Conservation (phyloP, 2,888 invertebrate genomes). For the Catocala fraxini region DNA sequence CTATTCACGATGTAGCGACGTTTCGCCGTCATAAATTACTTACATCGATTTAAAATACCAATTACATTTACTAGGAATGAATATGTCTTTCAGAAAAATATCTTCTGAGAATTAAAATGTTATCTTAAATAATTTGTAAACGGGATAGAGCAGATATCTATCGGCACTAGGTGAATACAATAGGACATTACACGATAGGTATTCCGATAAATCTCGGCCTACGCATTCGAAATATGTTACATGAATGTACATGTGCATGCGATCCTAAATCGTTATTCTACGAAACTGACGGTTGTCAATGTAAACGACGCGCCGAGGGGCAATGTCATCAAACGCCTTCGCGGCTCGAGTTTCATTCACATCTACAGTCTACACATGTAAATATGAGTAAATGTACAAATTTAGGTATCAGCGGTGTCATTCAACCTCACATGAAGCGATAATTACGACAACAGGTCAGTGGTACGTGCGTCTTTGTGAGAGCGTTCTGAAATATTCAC, state of each 20-base stretch:
- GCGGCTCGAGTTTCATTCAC: conserved; percentile 59
- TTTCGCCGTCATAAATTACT: too few species aligned
- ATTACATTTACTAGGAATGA: neutral
- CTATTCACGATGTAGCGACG: neutral
- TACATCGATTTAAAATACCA: too few species aligned
- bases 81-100: conserved; percentile 44
- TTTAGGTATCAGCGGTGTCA: conserved; percentile 30
- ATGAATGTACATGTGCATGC: conserved; percentile 58
- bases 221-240: conserved; percentile 62
- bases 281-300: conserved; percentile 63
- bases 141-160: conserved; percentile 66
- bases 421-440: conserved; percentile 35
- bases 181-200: conserved; percentile 65
- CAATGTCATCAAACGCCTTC: conserved; percentile 62
- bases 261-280: conserved; percentile 68
- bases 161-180: conserved; percentile 66
- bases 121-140: conserved; percentile 61
- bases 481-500: neutral
- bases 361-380: conserved; percentile 29
- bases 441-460: conserved; percentile 22
- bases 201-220: conserved; percentile 66
- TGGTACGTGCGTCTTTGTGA: conserved; percentile 13
- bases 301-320: conserved; percentile 60
- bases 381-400: conserved; percentile 38
- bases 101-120: conserved; percentile 37